phyloP scores from a whole-genome alignment of 1,140 invertebrate genomes.

The Nixonia krombeini region DNA sequence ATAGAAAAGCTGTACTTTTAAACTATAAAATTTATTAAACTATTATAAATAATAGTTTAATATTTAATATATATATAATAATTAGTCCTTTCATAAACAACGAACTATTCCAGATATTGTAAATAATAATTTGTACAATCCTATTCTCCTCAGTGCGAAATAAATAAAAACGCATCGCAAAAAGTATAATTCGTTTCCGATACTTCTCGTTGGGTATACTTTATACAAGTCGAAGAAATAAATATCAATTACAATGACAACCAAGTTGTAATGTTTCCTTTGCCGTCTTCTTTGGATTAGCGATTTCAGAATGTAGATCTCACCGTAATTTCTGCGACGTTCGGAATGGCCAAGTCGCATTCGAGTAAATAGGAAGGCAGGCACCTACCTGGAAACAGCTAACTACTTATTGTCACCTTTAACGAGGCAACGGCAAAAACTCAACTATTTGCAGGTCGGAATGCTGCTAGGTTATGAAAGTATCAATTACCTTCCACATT shows the following conservation, averaged over 20 bases:
- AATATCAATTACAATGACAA: conserved; percentile 6
- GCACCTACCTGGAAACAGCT: conserved; percentile 61
- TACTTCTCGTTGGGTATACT: too few species aligned
- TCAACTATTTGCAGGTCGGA: conserved; percentile 63
- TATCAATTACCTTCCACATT: conserved; percentile 68
- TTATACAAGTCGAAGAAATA: not conserved
- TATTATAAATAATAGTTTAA: too few species aligned
- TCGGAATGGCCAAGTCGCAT: conserved; percentile 12
- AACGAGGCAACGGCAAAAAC: conserved; percentile 63
- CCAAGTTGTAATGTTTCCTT: not conserved
- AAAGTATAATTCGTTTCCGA: too few species aligned
- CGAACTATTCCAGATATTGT: too few species aligned
- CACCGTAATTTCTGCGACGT: conserved; percentile 17
- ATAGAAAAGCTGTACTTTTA: too few species aligned
- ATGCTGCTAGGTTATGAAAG: conserved; percentile 67
- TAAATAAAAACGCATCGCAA: not conserved
- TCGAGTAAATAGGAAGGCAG: conserved; percentile 26
- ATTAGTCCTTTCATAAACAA: too few species aligned
- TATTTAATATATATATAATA: too few species aligned
- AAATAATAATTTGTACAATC: too few species aligned
- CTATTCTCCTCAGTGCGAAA: too few species aligned
- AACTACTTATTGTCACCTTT: conserved; percentile 70
- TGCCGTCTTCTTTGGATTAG: conserved; percentile 2
- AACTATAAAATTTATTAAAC: too few species aligned
- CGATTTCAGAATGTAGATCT: conserved; percentile 17